phyloP scores from a whole-genome alignment of 2,797 vertebrate genomes.

The Acropternis orthonyx region DNA sequence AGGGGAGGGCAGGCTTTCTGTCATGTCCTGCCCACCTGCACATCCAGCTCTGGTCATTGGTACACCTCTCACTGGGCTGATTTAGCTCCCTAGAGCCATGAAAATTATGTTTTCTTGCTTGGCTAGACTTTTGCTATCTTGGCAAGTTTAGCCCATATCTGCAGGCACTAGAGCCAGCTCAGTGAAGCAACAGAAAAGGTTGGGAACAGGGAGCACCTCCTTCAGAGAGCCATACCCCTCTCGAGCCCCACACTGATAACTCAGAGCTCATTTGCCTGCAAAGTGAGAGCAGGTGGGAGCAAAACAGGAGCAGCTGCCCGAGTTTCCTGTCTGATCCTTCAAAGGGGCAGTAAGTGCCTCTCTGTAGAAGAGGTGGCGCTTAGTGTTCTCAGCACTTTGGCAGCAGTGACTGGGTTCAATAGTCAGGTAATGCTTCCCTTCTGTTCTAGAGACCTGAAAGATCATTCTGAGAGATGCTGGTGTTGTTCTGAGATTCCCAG shows the following conservation, averaged over 20 bases:
- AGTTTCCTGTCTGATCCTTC: background rate
- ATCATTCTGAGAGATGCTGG: background rate
- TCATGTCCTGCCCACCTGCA: background rate
- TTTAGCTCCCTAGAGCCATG: background rate
- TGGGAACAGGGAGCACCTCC: background rate
- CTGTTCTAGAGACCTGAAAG: background rate
- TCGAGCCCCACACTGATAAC: background rate
- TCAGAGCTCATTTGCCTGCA: background rate
- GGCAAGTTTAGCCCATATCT: background rate
- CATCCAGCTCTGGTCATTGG: background rate
- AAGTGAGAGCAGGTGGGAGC: background rate
- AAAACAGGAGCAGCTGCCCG: background rate
- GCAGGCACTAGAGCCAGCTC: background rate
- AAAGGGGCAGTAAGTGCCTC: background rate
- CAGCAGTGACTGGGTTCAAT: rapidly evolving
- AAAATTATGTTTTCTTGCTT: background rate
- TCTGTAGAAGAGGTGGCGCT: background rate
- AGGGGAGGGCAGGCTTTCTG: background rate
- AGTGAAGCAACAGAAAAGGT: background rate
- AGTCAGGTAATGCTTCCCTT: background rate
- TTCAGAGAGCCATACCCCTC: background rate
- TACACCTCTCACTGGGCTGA: background rate
- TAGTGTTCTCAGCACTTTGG: rapidly evolving
- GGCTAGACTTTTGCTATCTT: background rate
- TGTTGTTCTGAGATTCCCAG: background rate